Percentiles rank a stretch among this genome's conserved stretches.
phyloP scores from a whole-genome alignment of 2,797 vertebrate species.

The Rhabdophis nuchalis region DNA sequence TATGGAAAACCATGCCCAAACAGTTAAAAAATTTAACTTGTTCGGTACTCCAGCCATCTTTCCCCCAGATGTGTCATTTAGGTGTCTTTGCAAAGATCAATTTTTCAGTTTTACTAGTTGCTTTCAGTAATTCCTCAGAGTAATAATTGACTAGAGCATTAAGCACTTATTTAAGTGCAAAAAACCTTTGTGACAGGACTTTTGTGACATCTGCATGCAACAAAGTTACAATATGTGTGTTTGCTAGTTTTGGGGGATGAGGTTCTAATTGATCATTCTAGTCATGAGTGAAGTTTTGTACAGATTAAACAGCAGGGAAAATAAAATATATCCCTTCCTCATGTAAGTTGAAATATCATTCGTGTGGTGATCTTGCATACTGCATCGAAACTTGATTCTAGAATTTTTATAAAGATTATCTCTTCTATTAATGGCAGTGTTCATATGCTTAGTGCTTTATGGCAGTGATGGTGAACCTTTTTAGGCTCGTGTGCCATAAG shows the following conservation, averaged over 20 bases:
- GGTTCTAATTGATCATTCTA: not conserved
- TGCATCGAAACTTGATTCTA: not conserved
- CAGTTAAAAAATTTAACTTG: not conserved
- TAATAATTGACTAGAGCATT: not conserved
- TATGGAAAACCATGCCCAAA: not conserved
- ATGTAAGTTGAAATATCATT: not conserved
- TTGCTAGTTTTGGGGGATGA: not conserved
- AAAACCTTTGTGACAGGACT: not conserved
- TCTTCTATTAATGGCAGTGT: not conserved
- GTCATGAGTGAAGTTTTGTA: not conserved
- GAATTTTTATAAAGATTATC: not conserved
- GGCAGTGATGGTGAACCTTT: no score
- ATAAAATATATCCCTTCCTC: not conserved
- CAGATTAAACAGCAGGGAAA: not conserved
- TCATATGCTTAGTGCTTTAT: not conserved
- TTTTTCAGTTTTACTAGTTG: not conserved
- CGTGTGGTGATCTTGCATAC: not conserved
- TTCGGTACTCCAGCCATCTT: not conserved
- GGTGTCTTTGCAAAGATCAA: not conserved
- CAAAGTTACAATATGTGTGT: not conserved
- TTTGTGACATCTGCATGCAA: not conserved
- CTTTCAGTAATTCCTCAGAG: not conserved
- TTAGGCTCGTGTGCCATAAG: no score
- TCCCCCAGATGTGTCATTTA: not conserved
- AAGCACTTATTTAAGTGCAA: not conserved